Base-by-base conservation (phyloP, 2,797 vertebrate genomes). In the Oreortyx pictus region DNA sequence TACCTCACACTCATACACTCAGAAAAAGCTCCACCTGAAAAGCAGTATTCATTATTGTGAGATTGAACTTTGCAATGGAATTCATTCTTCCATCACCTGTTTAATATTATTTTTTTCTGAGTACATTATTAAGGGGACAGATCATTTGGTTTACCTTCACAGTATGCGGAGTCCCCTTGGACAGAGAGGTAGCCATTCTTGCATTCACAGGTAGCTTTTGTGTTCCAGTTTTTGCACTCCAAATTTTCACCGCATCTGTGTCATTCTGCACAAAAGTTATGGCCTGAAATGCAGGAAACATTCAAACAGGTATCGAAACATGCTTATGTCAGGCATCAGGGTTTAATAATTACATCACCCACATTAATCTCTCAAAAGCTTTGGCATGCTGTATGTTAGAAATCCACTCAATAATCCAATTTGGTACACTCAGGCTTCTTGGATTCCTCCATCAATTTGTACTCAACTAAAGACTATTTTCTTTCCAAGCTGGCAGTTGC, bases 211-310 rank as follows among this genome's bases (percentile, higher is more conserved):
- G 98, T 98, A 4, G 99, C 98, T 97, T 98, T 98, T 23, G 98
- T 99, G 96, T 98, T 98, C 97, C 97, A 98, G 95, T 99, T 99
- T 97, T 98, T 99, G 96, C 99, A 99, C 89, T 98, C 98, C 0
- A 99, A 99, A 90, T 99, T 99, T 96, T 99, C 99, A 78, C 99
- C 98, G 97, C 99, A 99, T 91, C 97, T 98, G 90, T 99, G 97
- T 82, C 98, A 98, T 95, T 99, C 98, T 43, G 98, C 98, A 85
- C 99, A 99, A 96, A 99, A 99, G 97, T 99, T 98, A 88, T 99
- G 98, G 93, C 99, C 99, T 99, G 94, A 89, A 97, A 96, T 1
- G 91, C 64, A 62, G 94, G 59, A 2, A 60, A 93, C 70, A 87
- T 11, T 18, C 35, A 92, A 86, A 7, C 43, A 41, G n/a, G 20